Base-by-base conservation (phyloP, 2,888 invertebrate species). In the Dinocampus coccinellae region DNA sequence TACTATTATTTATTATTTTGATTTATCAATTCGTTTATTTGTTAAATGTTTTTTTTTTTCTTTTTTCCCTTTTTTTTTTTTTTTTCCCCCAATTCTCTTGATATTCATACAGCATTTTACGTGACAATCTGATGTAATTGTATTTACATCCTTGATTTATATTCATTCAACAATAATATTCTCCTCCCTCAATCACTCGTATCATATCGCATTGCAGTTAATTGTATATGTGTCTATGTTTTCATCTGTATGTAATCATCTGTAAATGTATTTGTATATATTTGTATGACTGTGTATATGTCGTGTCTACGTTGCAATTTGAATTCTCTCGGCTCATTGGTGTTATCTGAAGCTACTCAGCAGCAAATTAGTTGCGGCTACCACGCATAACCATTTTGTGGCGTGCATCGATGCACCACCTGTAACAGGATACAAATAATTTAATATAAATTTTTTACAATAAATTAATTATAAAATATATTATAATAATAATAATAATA, bases 291-390 rank as follows among this genome's bases (percentile, higher is more conserved):
- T n/a, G n/a, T n/a, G n/a, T n/a, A n/a, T n/a, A n/a, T n/a, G n/a
- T n/a, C n/a, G 29, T 57, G n/a, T 36, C 39, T 24, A 62, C 42
- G 61, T 42, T 36, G 34, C 33, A 42, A 42, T 62, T 62, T 62
- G 70, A 80, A 81, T 79, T 75, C 75, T 74, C 71, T 72, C 62
- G 70, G 75, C 79, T 83, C 73, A 83, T 82, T 76, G 82, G 81
- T 86, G 87, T 87, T 87, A 87, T 87, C 87, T 87, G 75, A 83
- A 74, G 75, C 76, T 80, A 73, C 77, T 79, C 64, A 85, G 79
- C 66, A 84, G 74, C 73, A 82, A 78, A 73, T 79, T 78, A 64
- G 78, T 72, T 34, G 80, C 76, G 73, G 75, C 71, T 65, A 79
- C 76, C 47, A 83, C 72, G 75, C 79, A 78, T 55, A 81, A 77